Percentiles rank a stretch among this genome's conserved stretches.
Evolutionary conservation across 2,113 vertebrate genomes (phyloP).

Genomic region (Condylura cristata): DNA sequence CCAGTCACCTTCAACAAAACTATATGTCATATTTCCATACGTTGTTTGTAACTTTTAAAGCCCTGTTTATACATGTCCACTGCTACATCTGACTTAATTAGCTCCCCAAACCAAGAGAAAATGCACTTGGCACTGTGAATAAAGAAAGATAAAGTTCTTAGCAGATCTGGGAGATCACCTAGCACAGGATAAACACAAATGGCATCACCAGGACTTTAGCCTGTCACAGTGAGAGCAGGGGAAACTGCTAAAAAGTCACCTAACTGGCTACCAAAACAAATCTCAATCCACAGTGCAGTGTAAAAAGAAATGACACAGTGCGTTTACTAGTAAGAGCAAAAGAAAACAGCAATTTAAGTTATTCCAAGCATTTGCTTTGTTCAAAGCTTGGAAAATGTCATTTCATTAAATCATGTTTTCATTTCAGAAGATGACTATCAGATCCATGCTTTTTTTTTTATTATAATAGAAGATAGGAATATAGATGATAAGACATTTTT

Average conservation of each 20-base stretch:
- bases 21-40: not conserved
- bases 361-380: slow-evolving; percentile 44
- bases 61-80: not conserved
- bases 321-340: slow-evolving; percentile 29
- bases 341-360: slow-evolving; percentile 49
- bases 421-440: slow-evolving; percentile 61
- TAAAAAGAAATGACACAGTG: not conserved
- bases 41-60: not conserved
- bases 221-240: not conserved
- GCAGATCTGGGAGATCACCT: not conserved
- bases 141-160: not conserved
- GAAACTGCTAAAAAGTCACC: not conserved
- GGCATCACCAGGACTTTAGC: not conserved
- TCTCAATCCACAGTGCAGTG: not conserved
- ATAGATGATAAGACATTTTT: slow-evolving; percentile 33
- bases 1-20: not conserved
- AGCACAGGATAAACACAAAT: not conserved
- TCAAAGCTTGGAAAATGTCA: slow-evolving; percentile 57
- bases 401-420: slow-evolving; percentile 65
- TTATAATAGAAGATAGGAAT: slow-evolving; percentile 14
- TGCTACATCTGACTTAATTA: not conserved
- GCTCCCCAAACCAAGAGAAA: not conserved
- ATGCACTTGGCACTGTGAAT: not conserved
- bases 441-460: slow-evolving; percentile 28
- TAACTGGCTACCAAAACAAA: not conserved